phyloP scores from a whole-genome alignment of 2,113 vertebrate genomes.

The Microtus ochrogaster region DNA sequence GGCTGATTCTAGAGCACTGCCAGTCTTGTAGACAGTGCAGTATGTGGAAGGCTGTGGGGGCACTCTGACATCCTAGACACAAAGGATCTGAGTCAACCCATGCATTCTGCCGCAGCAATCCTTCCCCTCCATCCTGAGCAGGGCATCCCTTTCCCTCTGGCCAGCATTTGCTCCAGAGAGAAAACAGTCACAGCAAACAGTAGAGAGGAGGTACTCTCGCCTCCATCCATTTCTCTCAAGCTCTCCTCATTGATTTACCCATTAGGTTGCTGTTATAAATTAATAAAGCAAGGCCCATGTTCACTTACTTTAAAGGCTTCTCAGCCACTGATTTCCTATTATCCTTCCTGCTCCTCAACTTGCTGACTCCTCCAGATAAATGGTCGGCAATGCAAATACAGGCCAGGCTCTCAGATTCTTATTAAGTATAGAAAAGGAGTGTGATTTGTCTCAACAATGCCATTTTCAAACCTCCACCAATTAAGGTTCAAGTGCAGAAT shows the following conservation, averaged over 20 bases:
- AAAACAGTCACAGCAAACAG: slow-evolving; percentile 54
- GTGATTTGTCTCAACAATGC: slow-evolving; percentile 83
- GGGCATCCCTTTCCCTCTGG: not conserved
- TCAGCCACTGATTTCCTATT: slow-evolving; percentile 85
- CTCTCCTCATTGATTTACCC: slow-evolving; percentile 81
- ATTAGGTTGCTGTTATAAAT: slow-evolving; percentile 84
- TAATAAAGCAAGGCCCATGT: slow-evolving; percentile 82
- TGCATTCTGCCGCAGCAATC: accelerated
- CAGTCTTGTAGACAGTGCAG: not conserved
- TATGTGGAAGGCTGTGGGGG: not conserved
- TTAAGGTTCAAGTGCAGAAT: slow-evolving; percentile 81
- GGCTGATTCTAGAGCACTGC: not conserved
- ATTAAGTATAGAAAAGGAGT: slow-evolving; percentile 82
- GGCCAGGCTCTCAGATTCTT: slow-evolving; percentile 80
- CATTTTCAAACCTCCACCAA: slow-evolving; percentile 82
- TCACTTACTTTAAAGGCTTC: slow-evolving; percentile 85
- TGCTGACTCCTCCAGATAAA: slow-evolving; percentile 80
- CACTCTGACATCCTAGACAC: not conserved
- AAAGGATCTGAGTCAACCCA: not conserved
- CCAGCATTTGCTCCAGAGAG: slow-evolving; percentile 8
- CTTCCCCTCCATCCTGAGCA: not conserved
- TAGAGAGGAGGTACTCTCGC: slow-evolving; percentile 22
- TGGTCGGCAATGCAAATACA: slow-evolving; percentile 76
- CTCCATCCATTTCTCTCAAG: slow-evolving; percentile 70
- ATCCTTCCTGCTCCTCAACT: slow-evolving; percentile 83